A percentile compares a stretch with the other conserved stretches of the same genome.
phyloP scores from a whole-genome alignment of 2,113 vertebrate species.

The Cochlearius cochlearius region DNA sequence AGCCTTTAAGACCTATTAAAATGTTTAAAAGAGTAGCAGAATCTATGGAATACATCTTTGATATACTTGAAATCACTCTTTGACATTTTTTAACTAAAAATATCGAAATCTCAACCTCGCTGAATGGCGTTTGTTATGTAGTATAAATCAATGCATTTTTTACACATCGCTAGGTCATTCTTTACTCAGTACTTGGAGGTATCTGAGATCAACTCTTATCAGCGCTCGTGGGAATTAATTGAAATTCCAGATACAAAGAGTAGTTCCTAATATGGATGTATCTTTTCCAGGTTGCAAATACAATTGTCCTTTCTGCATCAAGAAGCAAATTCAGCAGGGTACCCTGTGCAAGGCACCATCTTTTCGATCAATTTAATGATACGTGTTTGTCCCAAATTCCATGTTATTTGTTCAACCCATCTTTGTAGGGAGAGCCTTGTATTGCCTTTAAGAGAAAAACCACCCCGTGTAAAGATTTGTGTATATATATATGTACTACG shows the following conservation, averaged over 20 bases:
- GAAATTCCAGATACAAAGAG: neutral
- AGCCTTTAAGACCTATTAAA: neutral
- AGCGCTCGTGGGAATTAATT: neutral
- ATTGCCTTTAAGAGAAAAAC: neutral
- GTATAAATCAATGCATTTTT: conserved; percentile 5
- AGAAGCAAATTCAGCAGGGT: neutral
- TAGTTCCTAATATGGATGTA: neutral
- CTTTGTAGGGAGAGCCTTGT: neutral
- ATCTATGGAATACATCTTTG: neutral
- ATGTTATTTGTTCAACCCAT: neutral
- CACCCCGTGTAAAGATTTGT: neutral
- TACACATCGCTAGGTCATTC: neutral
- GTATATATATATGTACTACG: no score
- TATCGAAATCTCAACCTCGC: neutral
- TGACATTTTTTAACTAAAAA: neutral
- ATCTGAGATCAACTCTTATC: neutral
- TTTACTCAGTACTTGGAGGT: neutral
- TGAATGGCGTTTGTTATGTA: neutral
- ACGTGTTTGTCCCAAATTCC: neutral
- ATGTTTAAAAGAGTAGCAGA: neutral
- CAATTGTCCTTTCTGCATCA: neutral
- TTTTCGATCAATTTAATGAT: neutral
- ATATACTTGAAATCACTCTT: neutral
- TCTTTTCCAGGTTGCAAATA: neutral
- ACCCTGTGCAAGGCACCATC: neutral